Evolutionary conservation across 1,140 invertebrate species (phyloP), one percentile per base, ranked within the genome.

Genomic region (Diabrotica undecimpunctata): DNA sequence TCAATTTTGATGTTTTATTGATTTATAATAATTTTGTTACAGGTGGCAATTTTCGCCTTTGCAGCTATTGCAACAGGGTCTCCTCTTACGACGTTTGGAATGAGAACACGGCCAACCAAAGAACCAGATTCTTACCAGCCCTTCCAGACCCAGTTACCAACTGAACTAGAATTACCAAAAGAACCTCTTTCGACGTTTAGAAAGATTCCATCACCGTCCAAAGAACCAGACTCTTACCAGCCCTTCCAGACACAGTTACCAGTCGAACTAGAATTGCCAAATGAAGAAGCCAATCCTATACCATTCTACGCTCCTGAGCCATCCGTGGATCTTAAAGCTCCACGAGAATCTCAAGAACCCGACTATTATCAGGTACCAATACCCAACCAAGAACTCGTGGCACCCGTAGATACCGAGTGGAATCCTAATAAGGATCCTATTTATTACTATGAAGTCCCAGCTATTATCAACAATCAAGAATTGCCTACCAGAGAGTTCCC

Each of bases 391-490:
- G 75, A 74, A 35, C 67, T 79, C 9, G 66, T 71, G 38, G 71
- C 73, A 39, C 78, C 78, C 9, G 39, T 66, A 8, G 65, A 70
- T 56, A 66, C 62, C 35, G 54, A 57, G 14, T 79, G 77, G 77
- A 79, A 79, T 64, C 77, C 78, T 0, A 66, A 78, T 38, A 77
- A 78, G 51, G 74, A 79, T 64, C 76, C 77, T 5, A 75, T 69
- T 38, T 72, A 75, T 12, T 77, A 75, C 56, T 78, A 78, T 63
- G 70, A 72, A 66, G 53, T 75, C 9, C 73, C 73, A 6, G 62
- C 69, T 12, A 60, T 64, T 8, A 38, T 74, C 46, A 75, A 70
- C 35, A 71, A 71, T 37, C 66, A 70, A 39, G 67, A 75, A 13
- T 46, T 61, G 13, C 76, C 78, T 5, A 78, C 77, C 9, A 72